Evolutionary conservation across 2,113 vertebrate species (phyloP).

Genomic region (Passer domesticus): DNA sequence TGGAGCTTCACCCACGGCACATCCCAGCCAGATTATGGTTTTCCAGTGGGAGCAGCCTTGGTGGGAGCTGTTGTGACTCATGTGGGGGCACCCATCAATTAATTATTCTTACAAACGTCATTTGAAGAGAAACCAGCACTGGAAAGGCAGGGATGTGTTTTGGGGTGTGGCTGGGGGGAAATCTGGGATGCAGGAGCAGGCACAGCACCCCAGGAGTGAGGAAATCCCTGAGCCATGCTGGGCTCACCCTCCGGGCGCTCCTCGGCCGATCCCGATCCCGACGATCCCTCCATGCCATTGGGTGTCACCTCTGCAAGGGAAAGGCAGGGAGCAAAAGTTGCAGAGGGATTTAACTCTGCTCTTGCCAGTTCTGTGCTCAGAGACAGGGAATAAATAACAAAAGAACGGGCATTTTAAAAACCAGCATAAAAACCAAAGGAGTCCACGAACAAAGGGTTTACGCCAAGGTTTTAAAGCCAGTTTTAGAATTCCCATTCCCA

Average conservation of each 20-base stretch:
- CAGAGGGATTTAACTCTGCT: not conserved
- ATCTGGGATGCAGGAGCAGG: rapidly evolving
- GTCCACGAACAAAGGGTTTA: not conserved
- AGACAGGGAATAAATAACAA: not conserved
- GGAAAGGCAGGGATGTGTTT: not conserved
- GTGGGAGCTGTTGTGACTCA: rapidly evolving
- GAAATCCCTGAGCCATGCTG: not conserved
- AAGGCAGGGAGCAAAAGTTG: not conserved
- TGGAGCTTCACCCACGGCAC: not conserved
- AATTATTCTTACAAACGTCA: rapidly evolving
- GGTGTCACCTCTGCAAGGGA: not conserved
- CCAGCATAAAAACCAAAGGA: not conserved
- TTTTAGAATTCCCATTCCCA: not conserved
- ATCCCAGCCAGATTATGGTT: not conserved
- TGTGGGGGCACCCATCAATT: rapidly evolving
- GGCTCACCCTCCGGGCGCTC: constrained; percentile 20
- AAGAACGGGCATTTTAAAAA: not conserved
- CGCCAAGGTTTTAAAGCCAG: rapidly evolving
- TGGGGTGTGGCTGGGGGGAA: not conserved
- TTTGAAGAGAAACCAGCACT: rapidly evolving
- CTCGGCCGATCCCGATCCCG: not conserved
- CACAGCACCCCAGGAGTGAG: rapidly evolving
- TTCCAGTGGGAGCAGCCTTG: not conserved
- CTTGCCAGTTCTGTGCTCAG: not conserved
- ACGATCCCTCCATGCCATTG: not conserved